Evolutionary conservation across 2,113 vertebrate species (phyloP).

Genomic region (Apteryx owenii): DNA sequence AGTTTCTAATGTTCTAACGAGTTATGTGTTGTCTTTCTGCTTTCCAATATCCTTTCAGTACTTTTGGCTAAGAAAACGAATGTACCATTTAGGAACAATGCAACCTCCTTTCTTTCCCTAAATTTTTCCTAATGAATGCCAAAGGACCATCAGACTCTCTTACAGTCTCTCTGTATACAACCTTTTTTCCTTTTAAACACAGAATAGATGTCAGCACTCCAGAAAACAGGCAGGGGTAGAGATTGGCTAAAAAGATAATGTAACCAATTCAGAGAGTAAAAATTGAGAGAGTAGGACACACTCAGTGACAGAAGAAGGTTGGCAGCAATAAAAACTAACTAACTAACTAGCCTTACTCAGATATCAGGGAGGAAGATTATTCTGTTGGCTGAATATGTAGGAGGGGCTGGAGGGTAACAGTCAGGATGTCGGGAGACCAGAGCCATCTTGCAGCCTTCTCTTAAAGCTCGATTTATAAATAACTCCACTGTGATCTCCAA

Average conservation of each 20-base stretch:
- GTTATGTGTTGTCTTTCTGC: not conserved
- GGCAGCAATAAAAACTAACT: no score
- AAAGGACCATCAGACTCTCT: not conserved
- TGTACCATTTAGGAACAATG: not conserved
- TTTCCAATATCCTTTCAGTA: not conserved
- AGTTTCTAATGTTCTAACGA: not conserved
- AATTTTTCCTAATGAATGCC: not conserved
- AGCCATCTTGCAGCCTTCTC: not conserved
- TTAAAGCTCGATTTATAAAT: not conserved
- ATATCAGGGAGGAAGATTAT: not conserved
- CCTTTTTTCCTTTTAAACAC: not conserved
- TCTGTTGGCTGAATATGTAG: not conserved
- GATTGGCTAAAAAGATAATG: not conserved
- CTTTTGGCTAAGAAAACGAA: not conserved
- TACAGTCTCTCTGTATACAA: not conserved
- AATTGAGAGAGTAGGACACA: not conserved
- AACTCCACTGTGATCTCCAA: not conserved
- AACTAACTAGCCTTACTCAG: not conserved
- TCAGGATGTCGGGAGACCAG: not conserved
- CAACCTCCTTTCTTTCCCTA: fast-evolving
- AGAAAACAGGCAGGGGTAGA: not conserved
- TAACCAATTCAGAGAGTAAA: not conserved
- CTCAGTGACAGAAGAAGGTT: not conserved
- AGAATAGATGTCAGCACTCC: not conserved
- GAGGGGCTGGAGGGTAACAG: not conserved